A percentile compares a stretch with the other conserved stretches of the same genome.
Conservation (phyloP, 2,888 invertebrate genomes). For the Mesorhabditis belari region DNA sequence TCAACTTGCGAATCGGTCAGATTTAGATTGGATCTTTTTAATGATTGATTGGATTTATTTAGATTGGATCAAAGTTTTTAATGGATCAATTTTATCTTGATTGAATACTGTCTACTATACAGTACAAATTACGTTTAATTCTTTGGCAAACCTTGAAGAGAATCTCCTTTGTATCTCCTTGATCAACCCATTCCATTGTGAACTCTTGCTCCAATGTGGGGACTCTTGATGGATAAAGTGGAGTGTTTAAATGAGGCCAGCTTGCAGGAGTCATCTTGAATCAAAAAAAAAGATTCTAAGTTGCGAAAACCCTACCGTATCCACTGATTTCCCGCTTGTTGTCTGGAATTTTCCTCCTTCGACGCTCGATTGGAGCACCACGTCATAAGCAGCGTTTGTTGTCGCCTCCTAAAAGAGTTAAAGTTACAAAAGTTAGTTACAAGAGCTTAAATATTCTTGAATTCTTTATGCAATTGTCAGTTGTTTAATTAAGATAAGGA, state of each 20-base stretch:
- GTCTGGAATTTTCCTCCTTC: background rate
- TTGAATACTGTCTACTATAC: too few relatives aligned
- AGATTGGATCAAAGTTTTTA: too few relatives aligned
- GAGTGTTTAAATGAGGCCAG: background rate
- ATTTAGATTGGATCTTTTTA: too few relatives aligned
- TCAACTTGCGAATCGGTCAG: too few relatives aligned
- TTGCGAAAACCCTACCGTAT: background rate
- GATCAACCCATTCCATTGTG: slow-evolving; percentile 32
- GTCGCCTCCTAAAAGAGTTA: background rate
- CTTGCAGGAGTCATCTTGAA: background rate
- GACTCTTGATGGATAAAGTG: background rate
- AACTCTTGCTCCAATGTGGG: slow-evolving; percentile 19
- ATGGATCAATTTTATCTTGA: too few relatives aligned
- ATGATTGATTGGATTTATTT: too few relatives aligned
- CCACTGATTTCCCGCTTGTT: background rate
- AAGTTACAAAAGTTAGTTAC: too few relatives aligned
- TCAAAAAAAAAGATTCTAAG: too few relatives aligned
- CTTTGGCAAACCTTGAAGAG: slow-evolving; percentile 21
- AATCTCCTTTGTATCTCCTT: slow-evolving; percentile 28
- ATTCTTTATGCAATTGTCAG: too few relatives aligned
- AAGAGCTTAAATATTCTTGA: too few relatives aligned
- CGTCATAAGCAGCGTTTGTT: background rate
- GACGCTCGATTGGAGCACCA: background rate
- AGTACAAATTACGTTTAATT: too few relatives aligned
- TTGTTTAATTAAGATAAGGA: too few relatives aligned